Evolutionary conservation across 1,140 invertebrate genomes (phyloP).

Genomic region (Zaprionus inermis): DNA sequence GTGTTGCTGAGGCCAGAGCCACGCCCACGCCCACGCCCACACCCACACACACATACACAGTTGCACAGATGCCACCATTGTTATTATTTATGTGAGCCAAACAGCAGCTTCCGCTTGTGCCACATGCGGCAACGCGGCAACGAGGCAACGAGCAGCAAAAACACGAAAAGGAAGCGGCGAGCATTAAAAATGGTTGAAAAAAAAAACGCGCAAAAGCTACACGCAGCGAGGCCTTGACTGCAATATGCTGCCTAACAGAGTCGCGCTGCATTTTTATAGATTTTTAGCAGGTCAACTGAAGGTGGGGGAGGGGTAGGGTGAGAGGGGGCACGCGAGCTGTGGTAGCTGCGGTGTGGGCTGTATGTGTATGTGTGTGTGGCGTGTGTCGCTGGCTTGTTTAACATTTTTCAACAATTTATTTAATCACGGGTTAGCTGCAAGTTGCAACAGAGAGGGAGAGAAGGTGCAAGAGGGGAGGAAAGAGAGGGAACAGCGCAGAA

Average conservation of each 20-base stretch:
- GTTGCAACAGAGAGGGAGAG: conserved; percentile 29
- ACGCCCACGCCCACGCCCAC: conserved; percentile 43
- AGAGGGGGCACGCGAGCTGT: neutral
- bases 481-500: conserved; percentile 1
- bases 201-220: conserved; percentile 72
- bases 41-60: conserved; percentile 8
- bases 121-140: conserved; percentile 67
- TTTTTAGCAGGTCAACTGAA: conserved; percentile 76
- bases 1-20: conserved; percentile 60
- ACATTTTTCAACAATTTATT: conserved; percentile 81
- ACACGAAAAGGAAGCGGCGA: conserved; percentile 59
- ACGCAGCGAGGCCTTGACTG: conserved; percentile 80
- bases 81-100: conserved; percentile 82
- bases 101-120: conserved; percentile 80
- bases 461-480: neutral
- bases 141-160: conserved; percentile 41
- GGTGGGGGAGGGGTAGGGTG: neutral
- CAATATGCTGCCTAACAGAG: conserved; percentile 81
- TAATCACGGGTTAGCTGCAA: conserved; percentile 72
- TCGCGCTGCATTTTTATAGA: conserved; percentile 70
- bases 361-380: conserved; percentile 5
- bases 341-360: neutral
- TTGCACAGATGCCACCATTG: conserved; percentile 48
- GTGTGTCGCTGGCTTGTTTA: conserved; percentile 67
- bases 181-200: conserved; percentile 63